phyloP scores from a whole-genome alignment of 2,113 vertebrate species.

The Oncorhynchus keta region DNA sequence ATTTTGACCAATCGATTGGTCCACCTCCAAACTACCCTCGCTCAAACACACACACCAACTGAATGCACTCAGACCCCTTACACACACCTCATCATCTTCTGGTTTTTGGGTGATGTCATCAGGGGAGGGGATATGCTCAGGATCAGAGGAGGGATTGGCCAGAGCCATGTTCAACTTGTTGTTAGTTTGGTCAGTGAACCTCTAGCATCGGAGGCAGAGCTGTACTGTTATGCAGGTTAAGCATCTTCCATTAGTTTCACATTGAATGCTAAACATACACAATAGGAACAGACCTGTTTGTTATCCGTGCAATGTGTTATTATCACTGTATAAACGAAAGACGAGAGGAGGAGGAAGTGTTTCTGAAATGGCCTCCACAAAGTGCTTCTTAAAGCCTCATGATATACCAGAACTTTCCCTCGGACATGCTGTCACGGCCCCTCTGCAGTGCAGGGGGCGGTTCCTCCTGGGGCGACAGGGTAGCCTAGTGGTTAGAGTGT shows the following conservation, averaged over 20 bases:
- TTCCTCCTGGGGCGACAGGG: too few species aligned
- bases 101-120: constrained; percentile 66
- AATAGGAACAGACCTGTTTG: neutral
- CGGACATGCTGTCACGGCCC: too few species aligned
- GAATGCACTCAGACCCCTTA: constrained; percentile 17
- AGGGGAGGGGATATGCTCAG: constrained; percentile 45
- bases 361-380: too few species aligned
- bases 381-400: too few species aligned
- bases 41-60: neutral
- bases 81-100: constrained; percentile 59
- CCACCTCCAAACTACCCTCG: too few species aligned
- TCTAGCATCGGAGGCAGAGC: neutral
- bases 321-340: too few species aligned
- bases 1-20: too few species aligned
- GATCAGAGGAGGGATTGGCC: constrained; percentile 49
- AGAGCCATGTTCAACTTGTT: constrained; percentile 47
- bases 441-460: too few species aligned
- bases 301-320: neutral
- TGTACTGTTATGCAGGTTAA: neutral
- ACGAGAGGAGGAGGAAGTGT: too few species aligned
- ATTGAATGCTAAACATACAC: neutral
- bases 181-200: neutral
- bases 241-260: neutral
- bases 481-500: too few species aligned
- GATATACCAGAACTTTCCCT: too few species aligned